Conservation (phyloP, 2,888 invertebrate genomes). For the Griposia aprilina region DNA sequence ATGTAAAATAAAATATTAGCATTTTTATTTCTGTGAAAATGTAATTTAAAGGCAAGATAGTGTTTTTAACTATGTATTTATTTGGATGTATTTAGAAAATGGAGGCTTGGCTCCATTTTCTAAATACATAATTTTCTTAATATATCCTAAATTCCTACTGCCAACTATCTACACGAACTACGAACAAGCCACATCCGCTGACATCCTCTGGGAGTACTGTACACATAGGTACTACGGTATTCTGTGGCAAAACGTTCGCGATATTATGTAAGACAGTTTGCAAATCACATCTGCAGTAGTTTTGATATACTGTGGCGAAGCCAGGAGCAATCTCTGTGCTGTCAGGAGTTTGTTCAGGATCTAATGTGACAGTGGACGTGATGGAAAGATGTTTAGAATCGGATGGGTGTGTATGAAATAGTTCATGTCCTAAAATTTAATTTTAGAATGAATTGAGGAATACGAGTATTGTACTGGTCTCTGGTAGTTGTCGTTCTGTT, state of each 20-base stretch:
- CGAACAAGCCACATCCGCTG: background rate
- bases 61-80: too few relatives aligned
- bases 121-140: background rate
- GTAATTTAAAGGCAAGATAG: background rate
- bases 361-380: conserved; percentile 43
- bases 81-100: background rate
- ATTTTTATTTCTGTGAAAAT: background rate
- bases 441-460: background rate
- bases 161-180: background rate
- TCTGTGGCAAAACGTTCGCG: conserved; percentile 32
- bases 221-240: conserved; percentile 3
- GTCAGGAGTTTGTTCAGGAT: conserved; percentile 29
- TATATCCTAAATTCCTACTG: background rate
- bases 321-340: conserved; percentile 25
- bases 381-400: background rate
- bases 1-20: background rate
- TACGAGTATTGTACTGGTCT: background rate
- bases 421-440: background rate
- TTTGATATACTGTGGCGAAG: conserved; percentile 27
- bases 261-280: conserved; percentile 49
- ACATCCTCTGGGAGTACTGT: conserved; percentile 5
- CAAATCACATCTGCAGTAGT: conserved; percentile 48
- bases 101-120: too few relatives aligned
- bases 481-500: background rate
- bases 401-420: background rate